These are phyloP conservation scores for Eurosta solidaginis DNA, from an alignment of 1,140 invertebrate genomes.

Conservation along the genomic window DNA sequence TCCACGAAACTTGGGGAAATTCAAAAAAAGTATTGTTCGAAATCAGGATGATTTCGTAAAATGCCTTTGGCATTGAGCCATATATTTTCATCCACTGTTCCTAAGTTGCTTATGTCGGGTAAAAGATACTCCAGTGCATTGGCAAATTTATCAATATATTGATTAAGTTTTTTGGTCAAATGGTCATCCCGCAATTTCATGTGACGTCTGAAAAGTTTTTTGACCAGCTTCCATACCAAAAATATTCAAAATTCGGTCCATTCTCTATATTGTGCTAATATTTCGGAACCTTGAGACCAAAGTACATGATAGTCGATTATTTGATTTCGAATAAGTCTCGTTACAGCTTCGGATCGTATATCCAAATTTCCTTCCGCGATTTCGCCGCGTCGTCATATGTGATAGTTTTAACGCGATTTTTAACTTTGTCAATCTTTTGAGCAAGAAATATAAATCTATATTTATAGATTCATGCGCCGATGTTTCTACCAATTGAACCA, in stretches of 20 bases:
- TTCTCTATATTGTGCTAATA: too few species aligned
- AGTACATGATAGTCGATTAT: slow-evolving; percentile 80
- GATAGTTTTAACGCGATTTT: slow-evolving; percentile 71
- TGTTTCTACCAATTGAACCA: slow-evolving; percentile 89
- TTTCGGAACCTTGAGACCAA: slow-evolving; percentile 84
- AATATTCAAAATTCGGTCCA: too few species aligned
- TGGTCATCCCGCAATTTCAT: slow-evolving; percentile 87
- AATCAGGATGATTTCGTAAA: too few species aligned
- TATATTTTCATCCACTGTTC: too few species aligned
- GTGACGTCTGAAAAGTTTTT: slow-evolving; percentile 79
- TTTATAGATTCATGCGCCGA: slow-evolving; percentile 97
- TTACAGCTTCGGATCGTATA: slow-evolving; percentile 84
- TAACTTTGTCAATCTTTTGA: slow-evolving; percentile 83
- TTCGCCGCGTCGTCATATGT: slow-evolving; percentile 87
- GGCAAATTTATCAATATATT: too few species aligned
- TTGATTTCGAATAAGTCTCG: slow-evolving; percentile 78
- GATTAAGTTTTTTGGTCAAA: slow-evolving; percentile 73
- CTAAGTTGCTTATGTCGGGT: too few species aligned
- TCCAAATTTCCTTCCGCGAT: slow-evolving; percentile 84
- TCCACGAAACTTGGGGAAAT: too few species aligned
- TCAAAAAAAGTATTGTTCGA: too few species aligned
- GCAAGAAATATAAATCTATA: slow-evolving; percentile 92
- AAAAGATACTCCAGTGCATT: too few species aligned
- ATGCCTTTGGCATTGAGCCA: too few species aligned
- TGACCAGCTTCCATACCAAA: too few species aligned